A percentile compares a stretch with the other conserved stretches of the same genome.
phyloP scores from a whole-genome alignment of 2,113 vertebrate genomes.

The Rhombomys opimus region DNA sequence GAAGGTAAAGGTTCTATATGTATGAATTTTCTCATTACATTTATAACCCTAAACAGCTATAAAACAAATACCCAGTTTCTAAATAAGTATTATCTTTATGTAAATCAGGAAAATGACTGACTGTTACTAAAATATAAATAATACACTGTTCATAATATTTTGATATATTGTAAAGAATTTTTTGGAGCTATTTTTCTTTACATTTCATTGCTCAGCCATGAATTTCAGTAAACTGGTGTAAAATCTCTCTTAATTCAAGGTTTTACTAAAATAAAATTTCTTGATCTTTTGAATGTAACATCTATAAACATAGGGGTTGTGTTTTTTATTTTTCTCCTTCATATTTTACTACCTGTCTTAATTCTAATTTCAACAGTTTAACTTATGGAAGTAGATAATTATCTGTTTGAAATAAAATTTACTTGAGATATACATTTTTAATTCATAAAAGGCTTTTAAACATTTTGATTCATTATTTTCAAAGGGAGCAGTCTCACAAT shows the following conservation, averaged over 20 bases:
- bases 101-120: not conserved
- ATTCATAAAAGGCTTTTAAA: too few relatives aligned
- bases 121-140: not conserved
- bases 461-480: too few relatives aligned
- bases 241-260: not conserved
- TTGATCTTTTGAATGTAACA: not conserved
- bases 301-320: not conserved
- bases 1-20: not conserved
- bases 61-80: not conserved
- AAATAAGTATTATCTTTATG: not conserved
- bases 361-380: too few relatives aligned
- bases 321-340: not conserved
- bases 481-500: too few relatives aligned
- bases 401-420: too few relatives aligned
- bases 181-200: not conserved
- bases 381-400: too few relatives aligned
- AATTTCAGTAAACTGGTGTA: not conserved
- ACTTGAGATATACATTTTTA: too few relatives aligned
- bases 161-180: not conserved
- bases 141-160: not conserved
- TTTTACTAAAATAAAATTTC: not conserved
- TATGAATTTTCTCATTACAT: not conserved
- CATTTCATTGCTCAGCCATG: not conserved
- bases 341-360: not conserved
- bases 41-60: not conserved